Evolutionary conservation across 2,797 vertebrate species (phyloP), one percentile per base, ranked within the genome.

Genomic region (Taenioides sp.): DNA sequence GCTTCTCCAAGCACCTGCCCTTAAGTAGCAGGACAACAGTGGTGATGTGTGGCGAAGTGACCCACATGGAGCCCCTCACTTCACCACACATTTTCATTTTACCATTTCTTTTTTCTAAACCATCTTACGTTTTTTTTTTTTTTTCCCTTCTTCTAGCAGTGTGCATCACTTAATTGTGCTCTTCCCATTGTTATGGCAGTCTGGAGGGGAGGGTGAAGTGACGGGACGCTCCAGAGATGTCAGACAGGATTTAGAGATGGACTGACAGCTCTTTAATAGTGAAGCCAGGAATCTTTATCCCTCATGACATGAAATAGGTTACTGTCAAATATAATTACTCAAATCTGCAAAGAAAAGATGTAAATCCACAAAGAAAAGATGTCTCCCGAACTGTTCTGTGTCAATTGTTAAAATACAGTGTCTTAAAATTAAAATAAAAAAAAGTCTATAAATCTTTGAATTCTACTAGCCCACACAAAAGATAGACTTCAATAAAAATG

Each of bases 1-100:
- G 63, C 70, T 65, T 65, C 75, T 72, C 57, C 81, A 72, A 37
- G 88, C 82, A 81, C 80, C 81, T 78, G 74, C 68, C 65, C 49
- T 20, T 50, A 59, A 71, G 76, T 70, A 62, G 28, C 79, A 54
- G 70, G 75, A 62, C 73, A 76, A 67, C 82, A 80, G 86, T 80
- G 80, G 77, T 69, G 75, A 76, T 58, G 40, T 75, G 79, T 72
- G 65, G 70, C 77, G 73, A 82, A 85, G 78, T 74, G 65, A 58
- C 77, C 62, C 76, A 75, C 73, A 65, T 20, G 37, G 7, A 55
- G 72, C 55, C 72, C 57, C 73, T 57, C 74, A 61, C 62, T 75
- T 79, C 22, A 80, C 69, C 43, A 60, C 69, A 43, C 65, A 12
- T 43, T 37, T 63, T 63, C 34, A n/a, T 31, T 22, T 40, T 63